Conservation (phyloP, 2,797 vertebrate species). For the Gastrophryne carolinensis region DNA sequence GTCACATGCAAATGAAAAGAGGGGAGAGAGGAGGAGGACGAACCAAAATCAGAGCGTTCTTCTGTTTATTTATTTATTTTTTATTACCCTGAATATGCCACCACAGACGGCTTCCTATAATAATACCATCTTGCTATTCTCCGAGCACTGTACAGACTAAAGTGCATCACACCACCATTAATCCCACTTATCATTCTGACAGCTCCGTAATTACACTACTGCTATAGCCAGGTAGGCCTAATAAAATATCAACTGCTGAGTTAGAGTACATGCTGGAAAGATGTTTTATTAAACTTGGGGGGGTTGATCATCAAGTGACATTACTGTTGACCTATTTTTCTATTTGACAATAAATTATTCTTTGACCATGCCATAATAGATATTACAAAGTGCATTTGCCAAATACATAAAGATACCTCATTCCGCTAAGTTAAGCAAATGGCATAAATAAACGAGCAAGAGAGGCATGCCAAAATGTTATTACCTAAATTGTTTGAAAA, state of each 20-base stretch:
- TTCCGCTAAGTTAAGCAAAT: conserved; percentile 62
- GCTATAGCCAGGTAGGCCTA: conserved; percentile 77
- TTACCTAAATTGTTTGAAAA: conserved; percentile 66
- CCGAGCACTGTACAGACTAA: conserved; percentile 76
- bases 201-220: conserved; percentile 86
- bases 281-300: conserved; percentile 82
- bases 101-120: conserved; percentile 78
- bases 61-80: conserved; percentile 50
- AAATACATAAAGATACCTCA: conserved; percentile 64
- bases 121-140: conserved; percentile 82
- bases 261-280: conserved; percentile 68
- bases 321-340: conserved; percentile 84
- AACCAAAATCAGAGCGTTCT: conserved; percentile 65
- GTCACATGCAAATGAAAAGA: conserved; percentile 70
- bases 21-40: conserved; percentile 56
- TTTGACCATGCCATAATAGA: conserved; percentile 76
- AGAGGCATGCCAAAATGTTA: conserved; percentile 61
- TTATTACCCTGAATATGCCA: conserved; percentile 70
- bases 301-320: conserved; percentile 80
- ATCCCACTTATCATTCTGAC: conserved; percentile 91
- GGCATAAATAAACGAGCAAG: conserved; percentile 63
- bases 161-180: conserved; percentile 88
- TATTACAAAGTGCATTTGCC: conserved; percentile 74
- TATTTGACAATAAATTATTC: conserved; percentile 87
- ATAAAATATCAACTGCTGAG: conserved; percentile 71